A percentile compares a stretch with the other conserved stretches of the same genome.
These are phyloP conservation scores for Luperina nickerlii DNA, from an alignment of 2,888 invertebrate genomes.

Conservation along the genomic window DNA sequence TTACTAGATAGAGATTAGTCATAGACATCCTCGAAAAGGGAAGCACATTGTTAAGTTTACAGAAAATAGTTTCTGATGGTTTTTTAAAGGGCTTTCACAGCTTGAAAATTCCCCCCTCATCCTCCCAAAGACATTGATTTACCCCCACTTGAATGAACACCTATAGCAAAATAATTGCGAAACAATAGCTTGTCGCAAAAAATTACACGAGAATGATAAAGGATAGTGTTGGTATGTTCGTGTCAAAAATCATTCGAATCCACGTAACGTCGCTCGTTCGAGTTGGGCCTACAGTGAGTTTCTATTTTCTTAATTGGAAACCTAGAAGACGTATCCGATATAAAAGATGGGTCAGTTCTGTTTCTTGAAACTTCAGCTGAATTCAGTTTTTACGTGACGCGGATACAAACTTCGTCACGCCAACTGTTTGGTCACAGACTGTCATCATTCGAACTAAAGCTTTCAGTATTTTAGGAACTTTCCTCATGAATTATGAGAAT, in stretches of 20 bases:
- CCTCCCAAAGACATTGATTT: no score
- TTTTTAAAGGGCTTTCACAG: no score
- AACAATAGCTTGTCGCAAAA: neutral
- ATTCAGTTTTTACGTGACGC: conserved; percentile 32
- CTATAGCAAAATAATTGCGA: neutral
- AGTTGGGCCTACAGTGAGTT: neutral
- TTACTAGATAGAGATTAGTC: no score
- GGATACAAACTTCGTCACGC: conserved; percentile 27
- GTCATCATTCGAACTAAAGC: conserved; percentile 27
- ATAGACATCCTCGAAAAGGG: no score
- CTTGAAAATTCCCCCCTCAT: no score
- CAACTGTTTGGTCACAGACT: conserved; percentile 33
- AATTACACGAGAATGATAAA: neutral
- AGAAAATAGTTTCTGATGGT: no score
- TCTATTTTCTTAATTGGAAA: conserved; percentile 21
- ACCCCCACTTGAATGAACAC: no score
- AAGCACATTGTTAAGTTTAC: no score
- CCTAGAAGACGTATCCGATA: conserved; percentile 6
- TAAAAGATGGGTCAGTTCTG: conserved; percentile 22
- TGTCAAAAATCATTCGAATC: no score
- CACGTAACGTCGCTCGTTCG: no score
- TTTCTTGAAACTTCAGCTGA: conserved; percentile 19
- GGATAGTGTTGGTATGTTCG: neutral
- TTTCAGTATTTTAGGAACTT: conserved; percentile 48
- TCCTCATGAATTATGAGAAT: conserved; percentile 47